A percentile compares a stretch with the other conserved stretches of the same genome.
Evolutionary conservation across 2,797 vertebrate species (phyloP).

Genomic region (Dicrostonyx torquatus): DNA sequence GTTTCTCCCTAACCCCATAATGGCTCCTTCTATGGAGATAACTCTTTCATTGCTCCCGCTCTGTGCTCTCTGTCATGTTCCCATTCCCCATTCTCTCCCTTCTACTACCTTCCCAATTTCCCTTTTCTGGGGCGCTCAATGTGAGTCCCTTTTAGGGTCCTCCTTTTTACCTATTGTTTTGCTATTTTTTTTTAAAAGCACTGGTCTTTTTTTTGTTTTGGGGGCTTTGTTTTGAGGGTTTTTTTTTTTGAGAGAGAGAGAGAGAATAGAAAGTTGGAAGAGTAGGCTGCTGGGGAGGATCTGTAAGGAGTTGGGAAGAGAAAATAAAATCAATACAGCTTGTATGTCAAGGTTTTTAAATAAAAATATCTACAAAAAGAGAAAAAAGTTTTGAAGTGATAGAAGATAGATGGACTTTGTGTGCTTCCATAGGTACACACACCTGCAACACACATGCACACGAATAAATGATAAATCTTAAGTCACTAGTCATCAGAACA

Average conservation of each 20-base stretch:
- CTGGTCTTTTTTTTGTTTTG: background rate
- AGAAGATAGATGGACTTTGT: background rate
- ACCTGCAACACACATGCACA: background rate
- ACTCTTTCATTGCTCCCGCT: no score
- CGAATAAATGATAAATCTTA: background rate
- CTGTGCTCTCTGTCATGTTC: no score
- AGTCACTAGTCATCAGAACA: background rate
- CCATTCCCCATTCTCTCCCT: no score
- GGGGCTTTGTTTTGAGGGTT: background rate
- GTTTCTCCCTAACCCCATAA: no score
- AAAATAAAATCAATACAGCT: background rate
- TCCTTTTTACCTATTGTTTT: background rate
- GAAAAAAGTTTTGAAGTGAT: background rate
- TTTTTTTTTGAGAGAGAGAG: background rate
- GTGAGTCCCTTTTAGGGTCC: no score
- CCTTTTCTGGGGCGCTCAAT: no score
- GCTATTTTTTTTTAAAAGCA: background rate
- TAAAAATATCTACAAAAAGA: background rate
- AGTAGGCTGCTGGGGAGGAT: background rate
- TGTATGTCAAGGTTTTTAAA: background rate
- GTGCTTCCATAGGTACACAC: background rate
- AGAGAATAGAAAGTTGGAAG: background rate
- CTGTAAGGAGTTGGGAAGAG: background rate
- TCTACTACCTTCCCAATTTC: no score
- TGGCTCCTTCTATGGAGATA: no score